Percentiles rank a stretch among this genome's conserved stretches.
phyloP scores from a whole-genome alignment of 2,113 vertebrate genomes.

The Herpetotheres cachinnans region DNA sequence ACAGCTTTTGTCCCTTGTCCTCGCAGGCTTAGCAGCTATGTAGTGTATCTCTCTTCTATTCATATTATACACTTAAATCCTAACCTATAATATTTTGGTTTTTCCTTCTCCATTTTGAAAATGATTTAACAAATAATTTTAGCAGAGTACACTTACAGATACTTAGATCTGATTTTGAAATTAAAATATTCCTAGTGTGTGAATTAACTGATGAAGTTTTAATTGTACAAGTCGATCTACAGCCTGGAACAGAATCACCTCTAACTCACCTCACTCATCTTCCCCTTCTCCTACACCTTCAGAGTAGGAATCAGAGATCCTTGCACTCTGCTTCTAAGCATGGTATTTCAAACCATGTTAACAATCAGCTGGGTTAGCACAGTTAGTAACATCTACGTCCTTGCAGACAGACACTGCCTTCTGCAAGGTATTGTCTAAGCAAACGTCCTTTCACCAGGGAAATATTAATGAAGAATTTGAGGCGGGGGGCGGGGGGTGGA shows the following conservation, averaged over 20 bases:
- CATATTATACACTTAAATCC: background rate
- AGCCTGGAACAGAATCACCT: background rate
- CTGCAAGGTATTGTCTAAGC: background rate
- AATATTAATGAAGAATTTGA: background rate
- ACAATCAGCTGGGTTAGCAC: background rate
- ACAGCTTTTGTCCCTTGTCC: background rate
- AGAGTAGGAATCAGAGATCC: background rate
- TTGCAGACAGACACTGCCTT: background rate
- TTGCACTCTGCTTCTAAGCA: background rate
- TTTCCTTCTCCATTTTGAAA: background rate
- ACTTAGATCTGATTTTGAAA: background rate
- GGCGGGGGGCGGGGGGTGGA: background rate
- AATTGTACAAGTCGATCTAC: background rate
- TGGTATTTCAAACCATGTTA: background rate
- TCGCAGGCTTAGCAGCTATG: background rate
- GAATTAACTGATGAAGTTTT: background rate
- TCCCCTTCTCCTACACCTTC: background rate
- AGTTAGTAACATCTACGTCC: background rate
- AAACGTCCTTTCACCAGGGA: background rate
- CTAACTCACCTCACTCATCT: background rate
- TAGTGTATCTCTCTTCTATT: background rate
- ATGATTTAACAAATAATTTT: background rate
- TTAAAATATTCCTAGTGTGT: background rate
- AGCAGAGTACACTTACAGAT: background rate
- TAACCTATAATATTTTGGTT: background rate